Base-by-base conservation (phyloP, 2,113 vertebrate genomes). In the Callionymus lyra region DNA sequence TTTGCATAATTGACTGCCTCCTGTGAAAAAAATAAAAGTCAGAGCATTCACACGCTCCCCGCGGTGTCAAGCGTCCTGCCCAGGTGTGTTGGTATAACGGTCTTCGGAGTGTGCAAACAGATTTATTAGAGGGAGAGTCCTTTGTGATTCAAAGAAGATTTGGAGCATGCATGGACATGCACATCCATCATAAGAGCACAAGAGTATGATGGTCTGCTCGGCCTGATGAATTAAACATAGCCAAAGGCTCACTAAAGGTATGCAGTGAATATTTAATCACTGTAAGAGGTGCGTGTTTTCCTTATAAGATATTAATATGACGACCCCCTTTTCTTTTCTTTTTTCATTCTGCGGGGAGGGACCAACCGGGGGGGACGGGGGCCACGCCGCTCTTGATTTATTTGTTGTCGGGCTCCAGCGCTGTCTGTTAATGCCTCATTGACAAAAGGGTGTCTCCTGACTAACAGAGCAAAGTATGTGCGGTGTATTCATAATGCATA, bases 221-320 rank as follows among this genome's bases (percentile, higher is more conserved):
- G 12, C 46, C 31, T 70, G 50, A 79, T 81, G 67, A 77, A 81
- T 84, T 78, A 81, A 79, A 77, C 74, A 73, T 76, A 38, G 18
- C 56, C 56, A 47, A 66, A 76, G 60, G 51, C 74, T 67, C 44
- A 44, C 47, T 70, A 65, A 76, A 79, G 74, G 68, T 77, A 76
- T 72, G 76, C 70, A 52, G 68, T 76, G 72, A 80, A 80, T 80
- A 77, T 75, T 72, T 82, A 72, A 80, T 79, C 66, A 67, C 60
- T 51, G 57, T 63, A 50, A 70, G 54, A 56, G 66, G 41, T 41
- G 65, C 65, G 17, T 75, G 68, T 68, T 70, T 74, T 68, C 54
- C 70, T 58, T 66, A 56, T 77, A 55, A 66, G 53, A 71, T 74
- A 75, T 75, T 75, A 77, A 78, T 74, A 74, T 65, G 71, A 50